Evolutionary conservation across 2,888 invertebrate species (phyloP).

Genomic region (Melieria picta): DNA sequence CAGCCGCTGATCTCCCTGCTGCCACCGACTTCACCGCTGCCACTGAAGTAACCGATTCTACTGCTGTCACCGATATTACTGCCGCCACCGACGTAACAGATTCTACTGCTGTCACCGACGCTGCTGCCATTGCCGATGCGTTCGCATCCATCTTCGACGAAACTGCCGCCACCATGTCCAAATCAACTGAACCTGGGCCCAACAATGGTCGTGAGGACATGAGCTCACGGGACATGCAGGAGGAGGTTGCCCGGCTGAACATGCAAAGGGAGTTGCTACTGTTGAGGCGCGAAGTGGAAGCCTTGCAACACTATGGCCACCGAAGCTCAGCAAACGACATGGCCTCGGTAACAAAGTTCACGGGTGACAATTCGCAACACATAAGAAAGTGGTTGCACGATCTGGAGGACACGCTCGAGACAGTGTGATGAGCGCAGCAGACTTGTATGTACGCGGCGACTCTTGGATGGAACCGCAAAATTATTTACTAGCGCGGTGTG

Average conservation of each 20-base stretch:
- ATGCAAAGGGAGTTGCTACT: not conserved
- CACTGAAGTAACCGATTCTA: not conserved
- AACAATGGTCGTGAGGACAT: not conserved
- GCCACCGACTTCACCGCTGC: not conserved
- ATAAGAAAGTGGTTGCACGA: not conserved
- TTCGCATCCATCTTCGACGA: not conserved
- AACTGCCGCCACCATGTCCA: too few species aligned
- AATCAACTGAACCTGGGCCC: too few species aligned
- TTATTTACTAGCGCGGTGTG: not conserved
- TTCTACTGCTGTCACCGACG: not conserved
- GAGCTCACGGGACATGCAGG: not conserved
- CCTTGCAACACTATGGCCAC: not conserved
- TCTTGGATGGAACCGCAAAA: constrained; percentile 17
- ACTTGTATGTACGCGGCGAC: constrained; percentile 1
- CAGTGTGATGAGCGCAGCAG: constrained; percentile 1
- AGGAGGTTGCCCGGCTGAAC: not conserved
- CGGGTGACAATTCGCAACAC: not conserved
- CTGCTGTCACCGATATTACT: not conserved
- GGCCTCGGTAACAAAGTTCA: not conserved
- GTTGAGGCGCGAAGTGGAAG: not conserved
- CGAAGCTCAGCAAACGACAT: not conserved
- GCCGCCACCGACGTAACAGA: not conserved
- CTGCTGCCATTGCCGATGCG: not conserved
- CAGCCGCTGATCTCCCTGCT: not conserved
- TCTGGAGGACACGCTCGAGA: not conserved